These are phyloP conservation scores for Rhinogobius similis DNA, from an alignment of 2,113 vertebrate genomes.

Conservation along the genomic window DNA sequence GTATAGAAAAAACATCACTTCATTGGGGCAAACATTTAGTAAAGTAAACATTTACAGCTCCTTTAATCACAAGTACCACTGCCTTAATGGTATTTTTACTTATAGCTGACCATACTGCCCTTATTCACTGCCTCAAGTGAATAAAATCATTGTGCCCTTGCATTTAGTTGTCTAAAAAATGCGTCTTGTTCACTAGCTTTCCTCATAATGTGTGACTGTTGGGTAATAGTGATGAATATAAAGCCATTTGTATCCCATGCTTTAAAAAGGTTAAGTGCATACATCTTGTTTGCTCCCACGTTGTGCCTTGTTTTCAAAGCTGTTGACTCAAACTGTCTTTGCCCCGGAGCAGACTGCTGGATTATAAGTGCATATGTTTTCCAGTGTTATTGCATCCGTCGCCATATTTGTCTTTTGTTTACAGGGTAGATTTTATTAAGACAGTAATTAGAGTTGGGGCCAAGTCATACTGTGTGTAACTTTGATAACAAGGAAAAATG, in stretches of 20 bases:
- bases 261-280: neutral
- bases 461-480: neutral
- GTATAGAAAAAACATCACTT: too few species aligned
- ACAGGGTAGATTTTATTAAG: conserved; percentile 6
- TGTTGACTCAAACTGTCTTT: neutral
- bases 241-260: neutral
- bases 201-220: neutral
- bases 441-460: neutral
- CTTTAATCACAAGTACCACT: too few species aligned
- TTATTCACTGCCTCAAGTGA: neutral
- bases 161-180: neutral
- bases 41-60: too few species aligned
- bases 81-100: neutral
- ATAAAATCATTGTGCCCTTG: neutral
- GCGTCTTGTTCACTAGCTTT: neutral
- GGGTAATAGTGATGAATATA: neutral
- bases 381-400: neutral
- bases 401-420: neutral
- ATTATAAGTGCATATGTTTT: conserved; percentile 3
- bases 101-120: neutral
- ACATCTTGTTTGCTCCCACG: conserved; percentile 2
- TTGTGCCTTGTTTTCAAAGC: conserved; percentile 2
- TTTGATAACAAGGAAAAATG: conserved; percentile 1
- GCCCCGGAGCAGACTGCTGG: conserved; percentile 1
- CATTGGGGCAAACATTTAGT: too few species aligned